Evolutionary conservation across 2,113 vertebrate species (phyloP).

Genomic region (Ciconia stormi): DNA sequence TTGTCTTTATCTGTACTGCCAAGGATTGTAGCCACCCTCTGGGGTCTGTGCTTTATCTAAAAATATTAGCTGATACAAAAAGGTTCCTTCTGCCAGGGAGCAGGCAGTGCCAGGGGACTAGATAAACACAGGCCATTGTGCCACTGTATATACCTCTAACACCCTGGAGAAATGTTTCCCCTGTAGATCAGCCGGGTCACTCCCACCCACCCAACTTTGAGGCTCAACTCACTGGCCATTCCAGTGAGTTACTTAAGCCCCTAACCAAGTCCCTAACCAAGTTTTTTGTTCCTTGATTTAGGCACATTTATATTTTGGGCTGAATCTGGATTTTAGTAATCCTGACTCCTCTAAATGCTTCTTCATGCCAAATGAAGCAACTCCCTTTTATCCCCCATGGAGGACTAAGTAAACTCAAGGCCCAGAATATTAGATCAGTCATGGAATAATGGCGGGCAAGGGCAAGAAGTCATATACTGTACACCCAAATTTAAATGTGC

Average conservation of each 20-base stretch:
- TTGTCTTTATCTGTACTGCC: neutral
- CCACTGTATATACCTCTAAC: neutral
- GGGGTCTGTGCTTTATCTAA: neutral
- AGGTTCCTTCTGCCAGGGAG: neutral
- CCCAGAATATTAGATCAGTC: neutral
- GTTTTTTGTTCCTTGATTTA: neutral
- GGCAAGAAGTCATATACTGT: neutral
- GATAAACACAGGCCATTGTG: neutral
- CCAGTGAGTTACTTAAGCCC: neutral
- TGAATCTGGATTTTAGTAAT: neutral
- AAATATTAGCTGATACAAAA: neutral
- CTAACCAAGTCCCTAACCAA: neutral
- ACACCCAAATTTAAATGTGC: neutral
- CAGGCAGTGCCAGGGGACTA: neutral
- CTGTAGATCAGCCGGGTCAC: neutral
- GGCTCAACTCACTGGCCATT: neutral
- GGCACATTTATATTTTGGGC: neutral
- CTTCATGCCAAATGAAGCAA: neutral
- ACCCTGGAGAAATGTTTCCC: neutral
- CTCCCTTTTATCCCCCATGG: neutral
- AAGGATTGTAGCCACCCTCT: neutral
- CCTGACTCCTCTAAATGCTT: neutral
- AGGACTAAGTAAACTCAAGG: neutral
- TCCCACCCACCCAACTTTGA: neutral
- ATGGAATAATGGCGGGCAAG: neutral